phyloP scores from a whole-genome alignment of 2,113 vertebrate genomes.

The Atlantisia rogersi region DNA sequence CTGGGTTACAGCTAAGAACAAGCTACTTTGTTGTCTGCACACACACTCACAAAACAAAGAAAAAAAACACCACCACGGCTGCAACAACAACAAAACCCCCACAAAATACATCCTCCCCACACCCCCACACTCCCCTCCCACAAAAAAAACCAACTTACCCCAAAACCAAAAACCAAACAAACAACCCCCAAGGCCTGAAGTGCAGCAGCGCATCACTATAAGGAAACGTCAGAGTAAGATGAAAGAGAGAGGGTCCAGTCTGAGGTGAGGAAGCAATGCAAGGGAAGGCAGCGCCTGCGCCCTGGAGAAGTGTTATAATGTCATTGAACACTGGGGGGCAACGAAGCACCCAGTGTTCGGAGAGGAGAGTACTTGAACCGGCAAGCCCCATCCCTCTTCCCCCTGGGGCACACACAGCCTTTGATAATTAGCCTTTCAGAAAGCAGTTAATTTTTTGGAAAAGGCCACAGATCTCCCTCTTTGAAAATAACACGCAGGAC shows the following conservation, averaged over 20 bases:
- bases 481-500: not conserved
- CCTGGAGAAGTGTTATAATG: not conserved
- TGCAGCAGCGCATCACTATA: rapidly evolving
- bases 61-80: too few species aligned
- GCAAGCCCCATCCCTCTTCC: not conserved
- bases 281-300: not conserved
- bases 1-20: too few species aligned
- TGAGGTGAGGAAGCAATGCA: rapidly evolving
- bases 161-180: too few species aligned
- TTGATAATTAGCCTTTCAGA: not conserved
- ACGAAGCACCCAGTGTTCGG: not conserved
- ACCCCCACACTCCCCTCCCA: too few species aligned
- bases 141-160: too few species aligned
- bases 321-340: not conserved
- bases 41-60: too few species aligned
- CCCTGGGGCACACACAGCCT: rapidly evolving
- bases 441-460: rapidly evolving
- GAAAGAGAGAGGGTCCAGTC: not conserved
- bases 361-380: rapidly evolving
- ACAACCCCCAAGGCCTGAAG: not conserved
- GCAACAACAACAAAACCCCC: too few species aligned
- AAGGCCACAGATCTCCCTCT: not conserved
- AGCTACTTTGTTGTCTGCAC: not conserved
- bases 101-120: too few species aligned
- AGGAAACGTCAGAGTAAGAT: not conserved